A percentile compares a stretch with the other conserved stretches of the same genome.
These are phyloP conservation scores for Eulemur macaco DNA, from an alignment of 2,113 vertebrate species.

Conservation along the genomic window DNA sequence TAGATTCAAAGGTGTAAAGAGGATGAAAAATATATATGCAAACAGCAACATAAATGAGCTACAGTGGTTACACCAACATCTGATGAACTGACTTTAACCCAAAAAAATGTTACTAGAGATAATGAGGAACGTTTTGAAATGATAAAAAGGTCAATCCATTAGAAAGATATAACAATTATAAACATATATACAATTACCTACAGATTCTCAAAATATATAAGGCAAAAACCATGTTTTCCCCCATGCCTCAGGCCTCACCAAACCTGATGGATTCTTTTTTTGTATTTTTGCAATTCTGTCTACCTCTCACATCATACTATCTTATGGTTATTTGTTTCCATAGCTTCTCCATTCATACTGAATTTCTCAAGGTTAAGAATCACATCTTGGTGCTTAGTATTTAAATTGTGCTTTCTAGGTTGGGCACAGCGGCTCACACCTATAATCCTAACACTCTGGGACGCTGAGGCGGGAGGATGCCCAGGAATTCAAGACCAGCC, in stretches of 20 bases:
- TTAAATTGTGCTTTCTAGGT: neutral
- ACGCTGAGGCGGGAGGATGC: neutral
- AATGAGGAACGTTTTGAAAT: neutral
- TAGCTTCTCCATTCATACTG: neutral
- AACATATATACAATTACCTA: neutral
- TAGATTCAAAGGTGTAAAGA: neutral
- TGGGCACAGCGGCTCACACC: neutral
- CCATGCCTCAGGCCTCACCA: neutral
- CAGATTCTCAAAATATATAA: neutral
- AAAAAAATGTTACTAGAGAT: neutral
- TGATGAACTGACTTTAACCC: neutral
- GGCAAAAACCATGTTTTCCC: neutral
- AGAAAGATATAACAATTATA: neutral
- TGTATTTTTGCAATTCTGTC: neutral
- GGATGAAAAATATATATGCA: neutral
- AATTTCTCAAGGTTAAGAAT: conserved; percentile 6
- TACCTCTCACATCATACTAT: neutral
- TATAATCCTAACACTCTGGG: neutral
- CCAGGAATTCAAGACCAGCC: neutral
- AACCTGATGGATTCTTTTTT: neutral
- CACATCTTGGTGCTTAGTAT: neutral
- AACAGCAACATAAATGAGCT: neutral
- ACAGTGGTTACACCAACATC: neutral
- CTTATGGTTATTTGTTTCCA: neutral
- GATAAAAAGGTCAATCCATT: neutral